phyloP scores from a whole-genome alignment of 2,113 vertebrate species.

The Halcyon senegalensis region DNA sequence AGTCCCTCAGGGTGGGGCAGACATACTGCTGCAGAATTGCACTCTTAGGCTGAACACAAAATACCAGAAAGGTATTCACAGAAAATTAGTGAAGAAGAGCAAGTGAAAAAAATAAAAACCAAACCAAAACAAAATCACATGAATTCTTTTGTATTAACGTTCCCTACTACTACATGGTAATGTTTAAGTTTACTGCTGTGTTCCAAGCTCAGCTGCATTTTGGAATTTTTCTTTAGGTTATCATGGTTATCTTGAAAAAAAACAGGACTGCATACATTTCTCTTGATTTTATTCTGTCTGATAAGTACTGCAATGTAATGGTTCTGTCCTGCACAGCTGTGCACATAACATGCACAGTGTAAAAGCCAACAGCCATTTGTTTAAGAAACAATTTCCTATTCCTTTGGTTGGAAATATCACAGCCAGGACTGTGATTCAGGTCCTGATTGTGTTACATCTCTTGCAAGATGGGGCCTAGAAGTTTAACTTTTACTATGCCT shows the following conservation, averaged over 20 bases:
- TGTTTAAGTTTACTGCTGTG: neutral
- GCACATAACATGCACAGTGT: neutral
- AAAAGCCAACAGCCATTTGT: neutral
- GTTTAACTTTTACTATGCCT: neutral
- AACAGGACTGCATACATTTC: neutral
- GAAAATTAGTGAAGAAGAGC: neutral
- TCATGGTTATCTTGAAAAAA: neutral
- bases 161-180: neutral
- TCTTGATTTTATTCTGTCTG: neutral
- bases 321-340: neutral
- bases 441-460: neutral
- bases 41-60: neutral
- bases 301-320: neutral
- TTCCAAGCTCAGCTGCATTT: neutral
- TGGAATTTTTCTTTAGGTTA: neutral
- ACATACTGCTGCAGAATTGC: neutral
- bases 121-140: neutral
- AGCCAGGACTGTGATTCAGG: neutral
- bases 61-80: neutral
- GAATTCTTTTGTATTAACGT: neutral
- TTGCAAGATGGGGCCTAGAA: neutral
- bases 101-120: neutral
- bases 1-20: slow-evolving; percentile 32
- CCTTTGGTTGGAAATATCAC: neutral
- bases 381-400: neutral